Conservation (phyloP, 2,113 vertebrate genomes). For the Mustela lutreola region DNA sequence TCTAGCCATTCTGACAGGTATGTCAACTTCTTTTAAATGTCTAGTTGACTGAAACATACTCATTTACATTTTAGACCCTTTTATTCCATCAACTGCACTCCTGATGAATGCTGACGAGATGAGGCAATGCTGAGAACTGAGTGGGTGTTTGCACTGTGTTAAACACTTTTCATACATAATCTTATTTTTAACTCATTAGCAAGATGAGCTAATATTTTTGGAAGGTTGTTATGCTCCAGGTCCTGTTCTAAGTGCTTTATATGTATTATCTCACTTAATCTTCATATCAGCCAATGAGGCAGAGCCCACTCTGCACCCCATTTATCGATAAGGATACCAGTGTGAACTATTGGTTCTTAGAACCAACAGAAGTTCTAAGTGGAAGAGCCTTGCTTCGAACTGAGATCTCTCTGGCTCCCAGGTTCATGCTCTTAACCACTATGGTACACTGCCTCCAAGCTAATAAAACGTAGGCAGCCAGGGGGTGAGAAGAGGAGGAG, state of each 20-base stretch:
- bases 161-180: background rate
- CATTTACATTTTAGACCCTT: background rate
- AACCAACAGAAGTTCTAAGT: background rate
- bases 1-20: background rate
- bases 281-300: background rate
- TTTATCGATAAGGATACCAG: background rate
- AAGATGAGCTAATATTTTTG: slow-evolving; percentile 1
- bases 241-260: background rate
- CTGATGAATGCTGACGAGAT: background rate
- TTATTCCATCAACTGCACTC: background rate
- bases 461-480: background rate
- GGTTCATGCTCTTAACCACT: background rate
- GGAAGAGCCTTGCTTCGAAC: slow-evolving; percentile 14
- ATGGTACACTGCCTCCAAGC: background rate
- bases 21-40: background rate
- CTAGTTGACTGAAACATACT: background rate
- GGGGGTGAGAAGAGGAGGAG: background rate
- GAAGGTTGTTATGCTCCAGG: background rate
- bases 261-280: background rate
- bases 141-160: background rate
- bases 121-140: background rate
- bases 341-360: too few species aligned
- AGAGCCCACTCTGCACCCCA: background rate
- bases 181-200: slow-evolving; percentile 24
- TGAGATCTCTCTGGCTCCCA: background rate